Evolutionary conservation across 2,797 vertebrate species (phyloP).

Genomic region (Lepus townsendii): DNA sequence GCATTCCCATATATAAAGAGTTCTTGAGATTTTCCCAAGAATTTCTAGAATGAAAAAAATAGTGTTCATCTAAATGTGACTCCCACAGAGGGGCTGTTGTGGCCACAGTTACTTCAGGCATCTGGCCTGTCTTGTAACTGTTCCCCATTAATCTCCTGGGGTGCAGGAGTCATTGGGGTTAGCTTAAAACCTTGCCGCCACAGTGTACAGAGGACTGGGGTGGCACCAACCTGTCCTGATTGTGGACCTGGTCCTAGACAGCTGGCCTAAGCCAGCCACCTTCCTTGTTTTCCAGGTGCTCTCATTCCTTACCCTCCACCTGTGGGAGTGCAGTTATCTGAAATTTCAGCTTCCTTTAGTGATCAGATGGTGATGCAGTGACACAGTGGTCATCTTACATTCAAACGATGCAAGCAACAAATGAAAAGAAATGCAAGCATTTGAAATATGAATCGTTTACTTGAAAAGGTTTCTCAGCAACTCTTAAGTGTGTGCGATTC

Average conservation of each 20-base stretch:
- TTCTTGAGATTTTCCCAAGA: not conserved
- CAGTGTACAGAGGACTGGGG: fast-evolving
- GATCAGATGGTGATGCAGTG: too few relatives aligned
- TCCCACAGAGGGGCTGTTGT: too few relatives aligned
- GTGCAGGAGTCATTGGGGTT: not conserved
- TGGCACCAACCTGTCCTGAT: not conserved
- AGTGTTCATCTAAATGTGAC: not conserved
- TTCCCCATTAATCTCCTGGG: not conserved
- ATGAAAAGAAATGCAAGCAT: not conserved
- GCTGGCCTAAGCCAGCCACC: not conserved
- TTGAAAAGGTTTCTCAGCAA: not conserved
- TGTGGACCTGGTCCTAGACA: not conserved
- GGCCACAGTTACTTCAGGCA: fast-evolving
- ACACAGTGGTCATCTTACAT: not conserved
- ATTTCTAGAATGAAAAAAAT: not conserved
- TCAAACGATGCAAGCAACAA: not conserved
- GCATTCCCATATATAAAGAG: not conserved
- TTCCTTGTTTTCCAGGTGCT: not conserved
- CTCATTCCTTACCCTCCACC: not conserved
- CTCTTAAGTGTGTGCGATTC: not conserved
- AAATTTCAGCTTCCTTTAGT: not conserved
- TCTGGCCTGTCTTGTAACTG: fast-evolving
- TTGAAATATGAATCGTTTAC: not conserved
- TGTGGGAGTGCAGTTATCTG: not conserved
- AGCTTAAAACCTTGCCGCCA: not conserved